Percentiles rank a stretch among this genome's conserved stretches.
These are phyloP conservation scores for Ricordea florida DNA, from an alignment of 92 coral and sea anemone genomes.

Conservation along the genomic window DNA sequence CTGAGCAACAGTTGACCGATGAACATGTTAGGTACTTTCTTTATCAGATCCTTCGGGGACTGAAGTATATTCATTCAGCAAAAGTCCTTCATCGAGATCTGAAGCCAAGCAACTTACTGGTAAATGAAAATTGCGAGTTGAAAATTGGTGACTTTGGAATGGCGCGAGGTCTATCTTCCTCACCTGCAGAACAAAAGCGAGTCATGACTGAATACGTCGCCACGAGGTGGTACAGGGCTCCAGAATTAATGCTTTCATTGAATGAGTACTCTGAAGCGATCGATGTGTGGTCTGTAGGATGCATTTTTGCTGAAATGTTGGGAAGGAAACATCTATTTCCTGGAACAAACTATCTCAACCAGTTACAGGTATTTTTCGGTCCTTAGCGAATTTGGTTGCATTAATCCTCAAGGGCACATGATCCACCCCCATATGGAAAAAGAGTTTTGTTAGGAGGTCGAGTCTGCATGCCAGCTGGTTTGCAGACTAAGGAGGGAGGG, in stretches of 20 bases:
- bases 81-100: conserved; percentile 94
- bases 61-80: conserved; percentile 95
- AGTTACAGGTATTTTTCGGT: conserved; percentile 80
- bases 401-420: too few species aligned
- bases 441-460: too few species aligned
- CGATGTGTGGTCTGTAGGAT: conserved; percentile 99
- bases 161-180: conserved; percentile 93
- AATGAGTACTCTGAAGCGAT: conserved; percentile 94
- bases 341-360: conserved; percentile 95
- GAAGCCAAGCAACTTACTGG: conserved; percentile 92
- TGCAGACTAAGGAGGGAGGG: too few species aligned
- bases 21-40: conserved; percentile 95
- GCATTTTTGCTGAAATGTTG: conserved; percentile 98
- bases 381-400: too few species aligned
- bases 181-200: conserved; percentile 93
- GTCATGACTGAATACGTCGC: conserved; percentile 98
- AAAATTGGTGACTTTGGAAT: conserved; percentile 97
- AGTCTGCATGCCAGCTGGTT: too few species aligned
- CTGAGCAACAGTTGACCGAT: conserved; percentile 92
- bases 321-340: conserved; percentile 94
- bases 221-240: conserved; percentile 97
- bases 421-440: too few species aligned
- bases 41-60: conserved; percentile 91
- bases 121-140: conserved; percentile 89
- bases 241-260: conserved; percentile 93